Evolutionary conservation across 1,140 invertebrate genomes (phyloP), one percentile per base, ranked within the genome.

Genomic region (Chironomus tepperi): DNA sequence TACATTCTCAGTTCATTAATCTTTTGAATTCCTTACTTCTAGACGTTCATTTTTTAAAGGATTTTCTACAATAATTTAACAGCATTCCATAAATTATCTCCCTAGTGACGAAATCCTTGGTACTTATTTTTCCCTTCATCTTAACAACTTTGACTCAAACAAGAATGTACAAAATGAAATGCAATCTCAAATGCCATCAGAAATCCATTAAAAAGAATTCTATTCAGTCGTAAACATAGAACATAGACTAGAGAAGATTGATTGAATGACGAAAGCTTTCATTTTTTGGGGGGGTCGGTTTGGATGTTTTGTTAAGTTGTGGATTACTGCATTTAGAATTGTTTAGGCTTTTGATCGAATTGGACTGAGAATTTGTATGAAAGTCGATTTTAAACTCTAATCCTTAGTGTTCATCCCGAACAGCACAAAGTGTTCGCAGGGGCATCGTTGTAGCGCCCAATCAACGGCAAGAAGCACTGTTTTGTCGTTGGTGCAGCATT

Each of bases 101-200:
- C 7, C 65, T 70, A 19, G 65, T 70, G 65, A 70, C 65, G 18
- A 57, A 57, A n/a, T n/a, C 47, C 12, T 3, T 57, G 12, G 47
- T 57, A n/a, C 12, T 57, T 57, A n/a, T 57, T 57, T n/a, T n/a
- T 57, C 15, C 5, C n/a, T 57, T n/a, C n/a, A n/a, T n/a, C n/a
- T 7, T 57, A n/a, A n/a, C 47, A 1, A 15, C 12, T n/a, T 57
- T 57, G 9, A 12, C n/a, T 57, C n/a, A 57, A 5, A 70, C n/a
- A 70, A 70, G 65, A 70, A 70, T 57, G 65, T 12, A 15, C 15
- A 15, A 57, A 57, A 15, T 9, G 18, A 21, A 70, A 19, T 70
- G 16, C 65, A 70, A 70, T 70, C 65, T 70, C 18, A 10, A 70
- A 70, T 70, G 65, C 18, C 16, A 19, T 70, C 65, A 70, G 65